phyloP scores from a whole-genome alignment of 2,113 vertebrate genomes.

The Notothenia rossii region DNA sequence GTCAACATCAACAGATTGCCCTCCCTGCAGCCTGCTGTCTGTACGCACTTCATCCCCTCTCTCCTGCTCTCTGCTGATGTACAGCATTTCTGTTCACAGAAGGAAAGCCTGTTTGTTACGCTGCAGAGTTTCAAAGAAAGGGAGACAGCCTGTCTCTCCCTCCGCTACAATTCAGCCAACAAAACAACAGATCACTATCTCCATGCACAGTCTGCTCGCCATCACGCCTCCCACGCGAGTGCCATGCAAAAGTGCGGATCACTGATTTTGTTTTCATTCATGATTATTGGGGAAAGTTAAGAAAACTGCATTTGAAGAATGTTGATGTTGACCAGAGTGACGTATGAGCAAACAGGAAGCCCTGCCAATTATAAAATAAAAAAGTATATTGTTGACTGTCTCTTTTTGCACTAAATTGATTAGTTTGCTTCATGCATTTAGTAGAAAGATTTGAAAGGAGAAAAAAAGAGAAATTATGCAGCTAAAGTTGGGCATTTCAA shows the following conservation, averaged over 20 bases:
- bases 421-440: neutral
- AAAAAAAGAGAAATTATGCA: neutral
- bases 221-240: conserved; percentile 44
- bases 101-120: conserved; percentile 86
- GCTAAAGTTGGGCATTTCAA: conserved; percentile 16
- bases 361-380: neutral
- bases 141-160: conserved; percentile 61
- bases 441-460: neutral
- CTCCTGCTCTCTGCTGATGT: conserved; percentile 83
- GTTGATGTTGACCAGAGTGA: neutral
- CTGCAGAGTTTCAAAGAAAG: conserved; percentile 85
- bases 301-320: conserved; percentile 5
- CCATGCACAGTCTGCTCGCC: conserved; percentile 45
- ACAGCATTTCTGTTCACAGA: conserved; percentile 82
- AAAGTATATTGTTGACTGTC: neutral
- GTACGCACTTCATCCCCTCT: conserved; percentile 66
- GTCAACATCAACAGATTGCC: conserved; percentile 69
- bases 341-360: neutral
- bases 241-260: conserved; percentile 39
- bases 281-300: conserved; percentile 12
- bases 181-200: conserved; percentile 81
- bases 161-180: conserved; percentile 63
- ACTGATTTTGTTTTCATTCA: conserved; percentile 17
- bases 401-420: neutral
- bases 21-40: conserved; percentile 45